Percentiles rank a stretch among this genome's conserved stretches.
These are phyloP conservation scores for Drosophila ohnishii DNA, from an alignment of 1,140 invertebrate genomes.

Conservation along the genomic window DNA sequence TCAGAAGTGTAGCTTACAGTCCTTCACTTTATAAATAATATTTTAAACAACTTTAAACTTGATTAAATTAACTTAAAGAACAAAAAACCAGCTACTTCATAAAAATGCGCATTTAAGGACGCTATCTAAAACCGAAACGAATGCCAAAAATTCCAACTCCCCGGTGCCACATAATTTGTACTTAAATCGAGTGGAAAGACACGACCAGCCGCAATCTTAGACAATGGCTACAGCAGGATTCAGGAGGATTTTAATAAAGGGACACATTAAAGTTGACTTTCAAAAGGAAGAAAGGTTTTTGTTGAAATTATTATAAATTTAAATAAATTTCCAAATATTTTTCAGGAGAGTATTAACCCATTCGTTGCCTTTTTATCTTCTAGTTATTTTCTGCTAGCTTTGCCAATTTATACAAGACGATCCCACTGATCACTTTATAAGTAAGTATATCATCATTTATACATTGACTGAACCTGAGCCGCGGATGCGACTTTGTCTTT, in stretches of 20 bases:
- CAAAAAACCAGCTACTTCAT: background rate
- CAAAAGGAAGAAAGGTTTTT: too few relatives aligned
- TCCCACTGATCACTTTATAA: constrained; percentile 67
- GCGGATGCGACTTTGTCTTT: constrained; percentile 33
- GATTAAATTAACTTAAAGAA: background rate
- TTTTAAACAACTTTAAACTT: background rate
- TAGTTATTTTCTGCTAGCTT: constrained; percentile 24
- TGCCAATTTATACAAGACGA: constrained; percentile 57
- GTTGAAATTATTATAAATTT: too few relatives aligned
- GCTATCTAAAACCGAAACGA: constrained; percentile 24
- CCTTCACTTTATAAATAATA: background rate
- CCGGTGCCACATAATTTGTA: constrained; percentile 69
- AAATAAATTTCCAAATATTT: background rate
- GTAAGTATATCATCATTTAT: constrained; percentile 71
- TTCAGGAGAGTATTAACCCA: background rate
- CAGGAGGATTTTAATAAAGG: constrained; percentile 57
- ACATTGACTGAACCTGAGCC: constrained; percentile 22
- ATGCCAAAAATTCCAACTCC: constrained; percentile 52
- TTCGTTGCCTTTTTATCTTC: constrained; percentile 3
- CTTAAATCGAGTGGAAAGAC: constrained; percentile 55
- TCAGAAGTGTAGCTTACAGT: background rate
- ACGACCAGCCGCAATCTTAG: constrained; percentile 17
- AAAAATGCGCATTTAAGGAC: constrained; percentile 15
- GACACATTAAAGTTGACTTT: constrained; percentile 41
- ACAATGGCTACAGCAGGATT: constrained; percentile 18